Conservation (phyloP, 1,140 invertebrate species). For the Camponotus floridanus region DNA sequence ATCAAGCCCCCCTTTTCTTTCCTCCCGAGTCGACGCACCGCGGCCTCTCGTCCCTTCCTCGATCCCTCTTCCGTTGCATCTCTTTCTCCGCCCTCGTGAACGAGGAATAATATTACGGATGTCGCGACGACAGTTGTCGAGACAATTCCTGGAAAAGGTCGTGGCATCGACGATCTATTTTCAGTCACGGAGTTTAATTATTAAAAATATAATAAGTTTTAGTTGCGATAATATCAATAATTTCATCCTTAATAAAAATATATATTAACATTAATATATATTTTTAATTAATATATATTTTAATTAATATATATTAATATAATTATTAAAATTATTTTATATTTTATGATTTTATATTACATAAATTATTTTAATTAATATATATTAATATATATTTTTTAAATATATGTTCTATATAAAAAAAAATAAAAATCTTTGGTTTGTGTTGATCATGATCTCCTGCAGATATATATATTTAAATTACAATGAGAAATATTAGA, state of each 20-base stretch:
- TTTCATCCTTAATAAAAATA: neutral
- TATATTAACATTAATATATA: neutral
- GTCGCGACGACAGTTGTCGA: conserved; percentile 20
- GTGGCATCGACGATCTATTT: conserved; percentile 18
- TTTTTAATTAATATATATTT: conserved; percentile 18
- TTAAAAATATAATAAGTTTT: neutral
- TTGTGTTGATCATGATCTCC: too few species aligned
- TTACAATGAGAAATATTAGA: neutral
- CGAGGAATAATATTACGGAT: conserved; percentile 18
- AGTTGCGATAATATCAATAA: neutral
- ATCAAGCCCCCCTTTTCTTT: conserved; percentile 76
- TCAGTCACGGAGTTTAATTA: neutral
- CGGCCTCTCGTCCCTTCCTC: neutral
- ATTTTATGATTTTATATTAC: too few species aligned
- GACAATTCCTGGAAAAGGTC: neutral
- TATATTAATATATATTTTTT: too few species aligned
- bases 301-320: neutral
- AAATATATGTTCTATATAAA: too few species aligned
- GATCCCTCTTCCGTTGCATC: conserved; percentile 23
- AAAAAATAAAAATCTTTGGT: too few species aligned
- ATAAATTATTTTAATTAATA: too few species aligned
- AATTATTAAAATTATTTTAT: too few species aligned
- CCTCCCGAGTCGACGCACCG: conserved; percentile 68
- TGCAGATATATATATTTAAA: neutral
- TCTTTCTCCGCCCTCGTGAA: conserved; percentile 42